Percentiles rank a stretch among this genome's conserved stretches.
These are phyloP conservation scores for Hydrozoanthus gracilis DNA, from an alignment of 92 coral and sea anemone genomes.

Conservation along the genomic window DNA sequence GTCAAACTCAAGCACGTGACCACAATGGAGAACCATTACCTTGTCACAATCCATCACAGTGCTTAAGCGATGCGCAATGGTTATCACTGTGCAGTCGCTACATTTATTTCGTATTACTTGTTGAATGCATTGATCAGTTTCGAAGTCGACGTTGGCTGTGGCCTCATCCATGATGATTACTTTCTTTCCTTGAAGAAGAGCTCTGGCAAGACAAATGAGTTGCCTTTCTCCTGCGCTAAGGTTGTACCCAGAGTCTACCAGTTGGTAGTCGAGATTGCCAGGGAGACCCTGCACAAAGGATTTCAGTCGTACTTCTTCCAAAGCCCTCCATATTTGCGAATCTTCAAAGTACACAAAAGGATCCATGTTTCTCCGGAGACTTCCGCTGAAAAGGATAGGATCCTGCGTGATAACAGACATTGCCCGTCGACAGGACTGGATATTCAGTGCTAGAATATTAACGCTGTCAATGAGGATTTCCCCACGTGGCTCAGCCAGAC, in stretches of 20 bases:
- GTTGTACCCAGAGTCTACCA: background rate
- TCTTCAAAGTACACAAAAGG: background rate
- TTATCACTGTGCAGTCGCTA: constrained; percentile 10
- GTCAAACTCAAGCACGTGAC: constrained; percentile 8
- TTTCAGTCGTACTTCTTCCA: too few species aligned
- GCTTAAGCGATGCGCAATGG: constrained; percentile 14
- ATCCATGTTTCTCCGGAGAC: constrained; percentile 1
- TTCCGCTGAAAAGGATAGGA: constrained; percentile 19
- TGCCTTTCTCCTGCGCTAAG: constrained; percentile 28
- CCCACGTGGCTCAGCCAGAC: constrained; percentile 11
- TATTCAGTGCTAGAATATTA: background rate
- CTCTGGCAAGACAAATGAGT: constrained; percentile 17
- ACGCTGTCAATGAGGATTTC: constrained; percentile 13
- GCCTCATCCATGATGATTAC: constrained; percentile 22
- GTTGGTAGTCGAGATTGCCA: too few species aligned
- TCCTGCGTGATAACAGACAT: constrained; percentile 10
- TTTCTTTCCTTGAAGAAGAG: constrained; percentile 6
- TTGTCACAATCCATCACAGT: constrained; percentile 14
- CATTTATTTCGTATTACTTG: constrained; percentile 7
- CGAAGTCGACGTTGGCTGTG: constrained; percentile 17
- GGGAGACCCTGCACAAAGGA: too few species aligned
- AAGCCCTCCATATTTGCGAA: too few species aligned
- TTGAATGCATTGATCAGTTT: constrained; percentile 3
- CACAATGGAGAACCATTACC: constrained; percentile 7
- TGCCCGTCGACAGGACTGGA: background rate